Conservation (phyloP, 2,888 invertebrate genomes). For the Diogma glabrata region DNA sequence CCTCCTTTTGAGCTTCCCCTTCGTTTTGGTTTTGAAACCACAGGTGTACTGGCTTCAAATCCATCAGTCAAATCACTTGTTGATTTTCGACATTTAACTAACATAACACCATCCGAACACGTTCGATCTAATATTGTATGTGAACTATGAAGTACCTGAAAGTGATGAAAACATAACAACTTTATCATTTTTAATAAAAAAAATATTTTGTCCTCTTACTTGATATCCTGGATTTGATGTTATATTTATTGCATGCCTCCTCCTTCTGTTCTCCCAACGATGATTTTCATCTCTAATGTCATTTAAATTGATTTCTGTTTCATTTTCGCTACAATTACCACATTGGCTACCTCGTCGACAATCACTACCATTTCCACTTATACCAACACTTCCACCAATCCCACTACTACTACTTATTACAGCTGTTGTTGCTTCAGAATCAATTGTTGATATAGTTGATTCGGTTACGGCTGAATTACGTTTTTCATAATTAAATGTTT, state of each 20-base stretch:
- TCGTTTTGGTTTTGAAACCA: conserved; percentile 40
- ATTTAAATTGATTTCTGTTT: not conserved
- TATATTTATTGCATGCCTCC: conserved; percentile 36
- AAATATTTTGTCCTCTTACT: conserved; percentile 18
- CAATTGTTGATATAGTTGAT: conserved; percentile 6
- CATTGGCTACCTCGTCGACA: not conserved
- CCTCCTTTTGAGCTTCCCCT: conserved; percentile 51
- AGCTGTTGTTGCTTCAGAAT: not conserved
- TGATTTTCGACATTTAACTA: conserved; percentile 50
- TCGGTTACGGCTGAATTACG: conserved; percentile 6
- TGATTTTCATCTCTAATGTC: not conserved
- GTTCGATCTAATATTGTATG: conserved; percentile 36
- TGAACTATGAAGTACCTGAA: conserved; percentile 33
- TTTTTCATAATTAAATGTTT: conserved; percentile 7
- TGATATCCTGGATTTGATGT: conserved; percentile 38
- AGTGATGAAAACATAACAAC: not conserved
- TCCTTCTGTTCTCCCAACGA: conserved; percentile 14
- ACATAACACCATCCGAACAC: conserved; percentile 35
- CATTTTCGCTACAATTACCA: too few species aligned
- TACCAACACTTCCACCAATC: not conserved
- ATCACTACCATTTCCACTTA: not conserved
- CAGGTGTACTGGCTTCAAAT: conserved; percentile 37
- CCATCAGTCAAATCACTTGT: conserved; percentile 64
- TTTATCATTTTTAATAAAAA: not conserved
- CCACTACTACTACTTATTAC: conserved; percentile 5